Conservation (phyloP, 1,140 invertebrate species). For the Drosophila pectinifera region DNA sequence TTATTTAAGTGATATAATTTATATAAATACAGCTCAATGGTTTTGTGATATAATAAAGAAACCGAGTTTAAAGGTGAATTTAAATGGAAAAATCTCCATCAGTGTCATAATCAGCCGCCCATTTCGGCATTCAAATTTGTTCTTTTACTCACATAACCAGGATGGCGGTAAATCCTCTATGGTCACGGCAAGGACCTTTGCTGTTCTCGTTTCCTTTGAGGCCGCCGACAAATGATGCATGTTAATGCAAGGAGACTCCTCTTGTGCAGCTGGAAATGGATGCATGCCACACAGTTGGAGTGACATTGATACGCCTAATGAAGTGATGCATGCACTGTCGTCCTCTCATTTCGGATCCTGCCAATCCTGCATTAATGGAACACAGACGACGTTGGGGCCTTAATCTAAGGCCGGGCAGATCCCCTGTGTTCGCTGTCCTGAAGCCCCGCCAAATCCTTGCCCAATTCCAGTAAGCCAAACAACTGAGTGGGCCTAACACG, state of each 20-base stretch:
- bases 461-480: conserved; percentile 67
- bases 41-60: no score
- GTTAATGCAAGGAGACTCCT: conserved; percentile 49
- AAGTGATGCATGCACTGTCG: conserved; percentile 64
- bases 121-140: background rate
- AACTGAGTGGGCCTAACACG: background rate
- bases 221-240: conserved; percentile 72
- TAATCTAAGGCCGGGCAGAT: conserved; percentile 17
- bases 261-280: conserved; percentile 45
- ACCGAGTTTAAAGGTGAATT: no score
- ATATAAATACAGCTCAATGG: background rate
- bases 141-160: background rate
- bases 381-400: conserved; percentile 12
- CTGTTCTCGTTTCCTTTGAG: background rate
- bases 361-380: conserved; percentile 16
- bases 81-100: background rate
- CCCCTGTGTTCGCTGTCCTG: conserved; percentile 24
- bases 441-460: conserved; percentile 53
- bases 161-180: background rate
- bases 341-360: conserved; percentile 2
- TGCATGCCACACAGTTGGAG: conserved; percentile 39
- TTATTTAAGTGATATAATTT: no score
- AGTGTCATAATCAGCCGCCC: background rate
- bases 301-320: conserved; percentile 73
- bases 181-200: conserved; percentile 2